Percentiles rank a stretch among this genome's conserved stretches.
phyloP scores from a whole-genome alignment of 2,888 invertebrate genomes.

The Steinernema hermaphroditum region DNA sequence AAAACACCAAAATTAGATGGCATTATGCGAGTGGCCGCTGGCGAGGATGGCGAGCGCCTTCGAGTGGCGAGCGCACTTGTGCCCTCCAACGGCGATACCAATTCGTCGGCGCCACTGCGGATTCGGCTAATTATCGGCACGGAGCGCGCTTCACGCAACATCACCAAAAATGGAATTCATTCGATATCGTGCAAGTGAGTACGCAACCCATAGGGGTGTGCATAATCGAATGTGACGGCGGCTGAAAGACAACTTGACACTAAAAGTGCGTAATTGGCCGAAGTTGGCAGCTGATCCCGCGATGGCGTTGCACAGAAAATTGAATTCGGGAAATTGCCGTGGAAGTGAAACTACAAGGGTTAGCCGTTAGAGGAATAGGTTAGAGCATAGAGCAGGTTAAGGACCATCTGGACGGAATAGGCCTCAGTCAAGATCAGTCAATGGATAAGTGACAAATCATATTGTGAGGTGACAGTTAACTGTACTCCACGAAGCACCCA shows the following conservation, averaged over 20 bases:
- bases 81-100: too few species aligned
- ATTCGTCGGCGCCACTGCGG: not conserved
- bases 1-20: not conserved
- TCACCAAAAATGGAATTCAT: not conserved
- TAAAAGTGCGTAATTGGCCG: conserved; percentile 9
- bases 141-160: not conserved
- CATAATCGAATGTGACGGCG: conserved; percentile 26
- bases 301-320: too few species aligned
- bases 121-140: conserved; percentile 11
- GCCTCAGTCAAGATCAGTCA: too few species aligned
- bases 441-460: too few species aligned
- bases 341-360: too few species aligned
- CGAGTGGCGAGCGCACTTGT: too few species aligned
- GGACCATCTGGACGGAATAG: too few species aligned
- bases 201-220: conserved; percentile 2
- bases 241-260: not conserved
- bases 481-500: too few species aligned
- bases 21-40: not conserved
- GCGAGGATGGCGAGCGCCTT: not conserved
- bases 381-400: too few species aligned
- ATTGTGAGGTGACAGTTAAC: too few species aligned
- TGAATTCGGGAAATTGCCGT: too few species aligned
- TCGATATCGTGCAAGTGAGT: conserved; percentile 8
- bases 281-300: not conserved
- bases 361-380: too few species aligned